Evolutionary conservation across 53 echinoderm and acorn worm genomes (phyloP).

Genomic region (Echinometra lucunter): DNA sequence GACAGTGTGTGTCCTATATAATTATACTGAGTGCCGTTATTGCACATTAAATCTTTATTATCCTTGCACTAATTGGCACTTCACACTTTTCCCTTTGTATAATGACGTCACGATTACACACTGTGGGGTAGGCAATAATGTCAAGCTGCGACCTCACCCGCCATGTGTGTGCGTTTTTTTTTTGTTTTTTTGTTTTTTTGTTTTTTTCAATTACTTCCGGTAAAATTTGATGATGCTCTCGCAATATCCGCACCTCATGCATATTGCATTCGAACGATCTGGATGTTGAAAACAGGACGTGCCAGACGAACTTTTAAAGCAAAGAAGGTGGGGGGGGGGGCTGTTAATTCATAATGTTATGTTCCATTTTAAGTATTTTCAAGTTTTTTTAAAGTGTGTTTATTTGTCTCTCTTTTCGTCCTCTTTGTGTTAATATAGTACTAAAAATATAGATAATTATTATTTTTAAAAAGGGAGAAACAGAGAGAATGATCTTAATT

Average conservation of each 20-base stretch:
- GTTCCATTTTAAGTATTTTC: too few species aligned
- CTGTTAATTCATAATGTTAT: too few species aligned
- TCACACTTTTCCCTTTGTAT: neutral
- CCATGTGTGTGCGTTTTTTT: neutral
- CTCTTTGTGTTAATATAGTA: too few species aligned
- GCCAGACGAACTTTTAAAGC: too few species aligned
- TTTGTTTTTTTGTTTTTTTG: too few species aligned
- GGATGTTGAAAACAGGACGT: neutral
- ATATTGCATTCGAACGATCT: neutral
- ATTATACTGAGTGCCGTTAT: neutral
- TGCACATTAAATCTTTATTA: neutral
- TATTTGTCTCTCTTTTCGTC: too few species aligned
- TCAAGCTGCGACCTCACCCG: neutral
- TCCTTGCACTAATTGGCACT: neutral
- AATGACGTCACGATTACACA: neutral
- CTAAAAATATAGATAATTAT: too few species aligned
- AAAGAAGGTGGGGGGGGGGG: too few species aligned
- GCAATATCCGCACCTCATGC: conserved; percentile 13
- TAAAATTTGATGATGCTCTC: neutral
- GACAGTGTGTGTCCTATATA: neutral
- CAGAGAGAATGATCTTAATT: too few species aligned
- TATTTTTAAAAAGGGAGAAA: too few species aligned
- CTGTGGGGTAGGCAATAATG: neutral
- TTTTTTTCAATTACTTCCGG: conserved; percentile 4
- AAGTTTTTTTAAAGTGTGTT: too few species aligned